Evolutionary conservation across 1,140 invertebrate genomes (phyloP).

Genomic region (Aporrectodea caliginosa): DNA sequence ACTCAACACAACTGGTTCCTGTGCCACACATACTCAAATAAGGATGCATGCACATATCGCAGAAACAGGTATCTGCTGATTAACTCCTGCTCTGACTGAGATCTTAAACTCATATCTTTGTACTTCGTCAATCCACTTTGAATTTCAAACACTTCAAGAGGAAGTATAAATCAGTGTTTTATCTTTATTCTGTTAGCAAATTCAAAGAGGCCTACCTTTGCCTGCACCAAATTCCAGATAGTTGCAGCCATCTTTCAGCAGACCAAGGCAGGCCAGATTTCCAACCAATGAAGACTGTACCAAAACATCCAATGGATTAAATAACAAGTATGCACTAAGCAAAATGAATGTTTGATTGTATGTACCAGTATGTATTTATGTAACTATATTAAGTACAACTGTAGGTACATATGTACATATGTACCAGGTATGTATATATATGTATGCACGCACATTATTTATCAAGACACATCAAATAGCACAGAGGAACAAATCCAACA

Average conservation of each 20-base stretch:
- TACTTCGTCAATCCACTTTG: background rate
- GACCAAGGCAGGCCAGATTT: conserved; percentile 40
- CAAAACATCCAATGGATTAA: background rate
- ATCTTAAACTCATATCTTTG: background rate
- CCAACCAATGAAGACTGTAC: conserved; percentile 48
- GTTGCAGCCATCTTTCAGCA: conserved; percentile 38
- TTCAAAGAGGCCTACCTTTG: conserved; percentile 61
- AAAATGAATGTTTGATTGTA: background rate
- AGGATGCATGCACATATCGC: no score
- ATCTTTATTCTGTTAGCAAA: background rate
- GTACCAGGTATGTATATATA: no score
- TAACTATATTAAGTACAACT: no score
- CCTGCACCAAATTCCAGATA: conserved; percentile 83
- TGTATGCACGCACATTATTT: no score
- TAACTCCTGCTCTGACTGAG: background rate
- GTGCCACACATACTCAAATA: no score
- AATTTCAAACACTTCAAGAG: background rate
- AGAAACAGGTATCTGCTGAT: background rate
- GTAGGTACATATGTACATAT: no score
- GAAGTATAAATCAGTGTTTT: background rate
- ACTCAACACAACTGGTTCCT: no score
- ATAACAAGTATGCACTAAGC: background rate
- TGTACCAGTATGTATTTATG: no score
- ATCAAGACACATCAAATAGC: no score
- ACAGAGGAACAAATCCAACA: no score